A percentile compares a stretch with the other conserved stretches of the same genome.
phyloP scores from a whole-genome alignment of 2,113 vertebrate genomes.

The Papio anubis region DNA sequence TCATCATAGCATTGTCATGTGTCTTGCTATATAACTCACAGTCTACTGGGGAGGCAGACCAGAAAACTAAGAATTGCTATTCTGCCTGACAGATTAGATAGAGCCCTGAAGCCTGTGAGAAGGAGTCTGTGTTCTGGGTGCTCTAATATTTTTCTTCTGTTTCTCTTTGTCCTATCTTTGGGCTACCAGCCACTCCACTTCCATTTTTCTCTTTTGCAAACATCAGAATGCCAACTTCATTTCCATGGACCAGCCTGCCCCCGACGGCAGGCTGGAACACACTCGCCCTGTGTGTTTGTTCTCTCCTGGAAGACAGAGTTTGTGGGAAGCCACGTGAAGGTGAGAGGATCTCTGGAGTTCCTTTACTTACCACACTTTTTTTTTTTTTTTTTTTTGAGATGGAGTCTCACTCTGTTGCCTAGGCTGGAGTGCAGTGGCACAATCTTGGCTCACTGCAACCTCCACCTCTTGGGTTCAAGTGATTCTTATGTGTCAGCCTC shows the following conservation, averaged over 20 bases:
- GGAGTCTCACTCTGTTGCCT: no score
- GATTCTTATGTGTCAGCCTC: no score
- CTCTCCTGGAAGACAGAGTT: background rate
- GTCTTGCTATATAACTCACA: background rate
- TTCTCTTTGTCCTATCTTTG: background rate
- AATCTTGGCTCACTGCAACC: no score
- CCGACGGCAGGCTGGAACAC: background rate
- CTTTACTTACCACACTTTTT: background rate
- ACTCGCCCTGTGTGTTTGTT: background rate
- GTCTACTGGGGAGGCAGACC: background rate
- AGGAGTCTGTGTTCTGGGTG: fast-evolving
- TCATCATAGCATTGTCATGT: fast-evolving
- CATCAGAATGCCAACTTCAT: background rate
- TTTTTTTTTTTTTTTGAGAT: no score
- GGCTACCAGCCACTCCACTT: background rate
- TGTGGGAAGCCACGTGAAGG: background rate
- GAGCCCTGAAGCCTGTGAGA: background rate
- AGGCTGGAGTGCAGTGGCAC: no score
- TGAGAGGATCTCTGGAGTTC: background rate
- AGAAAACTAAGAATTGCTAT: background rate
- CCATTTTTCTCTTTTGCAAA: background rate
- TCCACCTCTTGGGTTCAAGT: no score
- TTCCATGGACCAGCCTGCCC: background rate
- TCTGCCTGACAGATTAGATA: background rate
- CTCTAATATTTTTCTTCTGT: background rate